Percentiles rank a stretch among this genome's conserved stretches.
Conservation (phyloP, 1,140 invertebrate genomes). For the Caerostris extrusa region DNA sequence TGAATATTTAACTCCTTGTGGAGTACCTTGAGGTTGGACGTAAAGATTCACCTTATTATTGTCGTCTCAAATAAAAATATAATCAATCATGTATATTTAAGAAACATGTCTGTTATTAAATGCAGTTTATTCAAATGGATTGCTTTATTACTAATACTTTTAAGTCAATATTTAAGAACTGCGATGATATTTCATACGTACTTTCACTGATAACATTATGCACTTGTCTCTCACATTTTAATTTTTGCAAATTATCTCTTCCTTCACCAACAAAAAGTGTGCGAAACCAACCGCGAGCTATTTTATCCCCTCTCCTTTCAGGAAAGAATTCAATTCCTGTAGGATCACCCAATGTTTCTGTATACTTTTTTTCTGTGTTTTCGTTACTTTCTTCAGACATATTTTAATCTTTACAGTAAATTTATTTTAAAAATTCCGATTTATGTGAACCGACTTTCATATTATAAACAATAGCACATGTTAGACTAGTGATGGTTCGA, state of each 20-base stretch:
- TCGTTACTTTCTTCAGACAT: background rate
- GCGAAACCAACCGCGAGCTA: constrained; percentile 84
- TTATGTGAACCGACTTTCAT: background rate
- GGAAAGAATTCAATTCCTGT: constrained; percentile 92
- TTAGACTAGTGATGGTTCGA: background rate
- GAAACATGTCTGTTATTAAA: too few species aligned
- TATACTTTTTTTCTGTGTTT: background rate
- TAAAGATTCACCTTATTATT: too few species aligned
- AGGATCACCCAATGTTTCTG: background rate
- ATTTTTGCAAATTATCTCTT: constrained; percentile 86
- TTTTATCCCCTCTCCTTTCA: constrained; percentile 86
- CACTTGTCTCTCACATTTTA: constrained; percentile 91
- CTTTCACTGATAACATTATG: constrained; percentile 88
- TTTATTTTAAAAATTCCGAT: too few species aligned
- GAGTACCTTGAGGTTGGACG: too few species aligned
- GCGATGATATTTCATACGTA: constrained; percentile 80
- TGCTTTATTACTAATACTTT: background rate
- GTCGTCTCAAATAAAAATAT: too few species aligned
- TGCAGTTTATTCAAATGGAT: background rate
- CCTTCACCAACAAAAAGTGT: constrained; percentile 86
- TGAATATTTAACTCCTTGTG: too few species aligned
- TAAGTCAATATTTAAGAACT: too few species aligned
- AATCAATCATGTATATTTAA: too few species aligned
- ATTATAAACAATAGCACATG: background rate
- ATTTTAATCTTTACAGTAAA: background rate